These are phyloP conservation scores for Yponomeuta sedellus DNA, from an alignment of 2,888 invertebrate genomes.

Conservation along the genomic window DNA sequence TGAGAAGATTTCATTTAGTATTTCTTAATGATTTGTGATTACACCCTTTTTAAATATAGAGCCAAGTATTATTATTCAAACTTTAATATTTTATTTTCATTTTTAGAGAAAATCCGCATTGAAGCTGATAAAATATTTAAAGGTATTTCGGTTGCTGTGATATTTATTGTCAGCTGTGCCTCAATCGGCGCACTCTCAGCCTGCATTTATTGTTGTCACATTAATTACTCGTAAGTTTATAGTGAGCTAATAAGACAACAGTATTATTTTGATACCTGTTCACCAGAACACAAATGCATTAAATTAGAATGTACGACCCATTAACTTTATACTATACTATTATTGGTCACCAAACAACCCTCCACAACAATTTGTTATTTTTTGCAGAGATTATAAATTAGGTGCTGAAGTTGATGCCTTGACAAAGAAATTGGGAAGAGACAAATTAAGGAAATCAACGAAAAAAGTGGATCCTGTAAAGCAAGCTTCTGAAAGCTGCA, in stretches of 20 bases:
- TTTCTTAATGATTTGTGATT: too few species aligned
- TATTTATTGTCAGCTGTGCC: constrained; percentile 46
- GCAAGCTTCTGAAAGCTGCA: constrained; percentile 44
- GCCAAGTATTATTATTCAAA: background rate
- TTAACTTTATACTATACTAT: too few species aligned
- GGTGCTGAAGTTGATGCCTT: constrained; percentile 43
- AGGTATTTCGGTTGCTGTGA: constrained; percentile 43
- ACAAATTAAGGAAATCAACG: constrained; percentile 31
- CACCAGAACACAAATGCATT: too few species aligned
- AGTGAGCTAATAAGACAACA: background rate
- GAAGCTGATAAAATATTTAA: constrained; percentile 45
- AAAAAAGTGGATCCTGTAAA: constrained; percentile 24
- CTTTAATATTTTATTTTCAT: constrained; percentile 14
- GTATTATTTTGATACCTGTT: background rate
- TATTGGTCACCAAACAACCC: too few species aligned
- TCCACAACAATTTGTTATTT: too few species aligned
- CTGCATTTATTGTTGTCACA: constrained; percentile 52
- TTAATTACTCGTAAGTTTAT: constrained; percentile 48
- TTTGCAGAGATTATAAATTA: constrained; percentile 26
- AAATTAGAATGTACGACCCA: too few species aligned
- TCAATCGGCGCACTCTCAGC: constrained; percentile 39
- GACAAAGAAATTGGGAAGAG: constrained; percentile 42
- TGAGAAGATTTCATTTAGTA: too few species aligned
- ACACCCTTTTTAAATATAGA: too few species aligned
- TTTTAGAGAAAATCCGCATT: constrained; percentile 44